Evolutionary conservation across 1,140 invertebrate species (phyloP).

Genomic region (Dendroctonus valens): DNA sequence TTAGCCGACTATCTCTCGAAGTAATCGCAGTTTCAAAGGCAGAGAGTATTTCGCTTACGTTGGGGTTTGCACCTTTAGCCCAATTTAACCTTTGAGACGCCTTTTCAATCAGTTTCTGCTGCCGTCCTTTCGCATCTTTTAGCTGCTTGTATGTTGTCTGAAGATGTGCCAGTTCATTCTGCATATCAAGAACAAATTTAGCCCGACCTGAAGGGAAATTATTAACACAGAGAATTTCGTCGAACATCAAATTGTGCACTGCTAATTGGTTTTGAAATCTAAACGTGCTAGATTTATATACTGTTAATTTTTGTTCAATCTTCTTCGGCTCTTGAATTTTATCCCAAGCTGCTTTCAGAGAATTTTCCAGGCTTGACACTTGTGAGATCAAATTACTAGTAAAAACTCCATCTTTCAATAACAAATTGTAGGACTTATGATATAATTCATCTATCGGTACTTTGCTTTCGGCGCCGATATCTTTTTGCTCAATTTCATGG

Average conservation of each 20-base stretch:
- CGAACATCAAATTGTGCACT: slow-evolving; percentile 73
- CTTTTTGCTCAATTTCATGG: slow-evolving; percentile 79
- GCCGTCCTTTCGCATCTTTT: slow-evolving; percentile 61
- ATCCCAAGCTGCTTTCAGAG: slow-evolving; percentile 64
- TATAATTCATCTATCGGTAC: slow-evolving; percentile 78
- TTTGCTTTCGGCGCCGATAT: slow-evolving; percentile 67
- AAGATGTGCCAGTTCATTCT: slow-evolving; percentile 61
- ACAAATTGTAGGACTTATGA: slow-evolving; percentile 64
- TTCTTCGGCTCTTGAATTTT: slow-evolving; percentile 55
- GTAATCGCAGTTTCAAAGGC: slow-evolving; percentile 61
- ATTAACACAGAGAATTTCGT: slow-evolving; percentile 50
- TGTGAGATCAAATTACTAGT: slow-evolving; percentile 56
- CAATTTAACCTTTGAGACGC: slow-evolving; percentile 79
- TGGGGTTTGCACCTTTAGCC: slow-evolving; percentile 83
- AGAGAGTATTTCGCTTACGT: slow-evolving; percentile 63
- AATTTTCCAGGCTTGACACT: slow-evolving; percentile 60
- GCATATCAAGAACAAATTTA: slow-evolving; percentile 61
- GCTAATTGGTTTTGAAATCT: slow-evolving; percentile 67
- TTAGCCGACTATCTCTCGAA: slow-evolving; percentile 54
- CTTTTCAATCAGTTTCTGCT: slow-evolving; percentile 63
- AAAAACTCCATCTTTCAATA: slow-evolving; percentile 59
- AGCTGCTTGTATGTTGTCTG: slow-evolving; percentile 54
- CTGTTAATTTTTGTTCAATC: slow-evolving; percentile 53
- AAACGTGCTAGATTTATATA: slow-evolving; percentile 50
- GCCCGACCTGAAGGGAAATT: slow-evolving; percentile 47